Base-by-base conservation (phyloP, 1,140 invertebrate genomes). In the Drosophila bocqueti region DNA sequence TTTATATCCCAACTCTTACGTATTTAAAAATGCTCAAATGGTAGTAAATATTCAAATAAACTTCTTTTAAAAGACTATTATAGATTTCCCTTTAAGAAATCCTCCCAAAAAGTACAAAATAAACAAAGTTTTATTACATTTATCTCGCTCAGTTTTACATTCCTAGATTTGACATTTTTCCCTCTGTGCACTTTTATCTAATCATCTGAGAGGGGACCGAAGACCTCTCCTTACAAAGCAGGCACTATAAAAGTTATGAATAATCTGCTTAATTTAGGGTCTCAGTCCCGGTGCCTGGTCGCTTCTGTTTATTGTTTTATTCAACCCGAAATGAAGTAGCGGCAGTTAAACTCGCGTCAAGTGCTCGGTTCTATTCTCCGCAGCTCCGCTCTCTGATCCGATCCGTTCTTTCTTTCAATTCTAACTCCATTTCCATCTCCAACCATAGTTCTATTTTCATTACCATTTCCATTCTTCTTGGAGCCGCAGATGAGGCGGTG, bases 231-330 rank as follows among this genome's bases (percentile, higher is more conserved):
- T 34, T 46, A 38, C 54, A 38, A 57, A 46, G 66, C 46, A 52
- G 84, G 76, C 76, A 49, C 67, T 55, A 84, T 84, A 90, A 90
- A 81, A 58, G 86, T 79, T 89, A 90, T 89, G 85, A 89, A 89
- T 89, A 89, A 89, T 83, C 84, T 80, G 67, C 79, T 79, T 81
- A 68, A 72, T 79, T 89, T 73, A 68, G 54, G 72, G 64, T 66
- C 52, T 68, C 60, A 65, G 71, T 75, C 54, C 60, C 78, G 60
- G 72, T 61, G 63, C 68, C 43, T 58, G 60, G 26, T 46, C 43
- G 75, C 75, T 50, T 73, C 68, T 74, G 81, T 89, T 89, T 90
- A 89, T 89, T 81, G 86, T 90, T 87, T 82, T 90, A 68, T 85
- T 89, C 79, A 85, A 79, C 71, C 83, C 76, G 50, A 83, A 68